phyloP scores from a whole-genome alignment of 35 echinoderm and acorn worm genomes.

The Apostichopus californicus region DNA sequence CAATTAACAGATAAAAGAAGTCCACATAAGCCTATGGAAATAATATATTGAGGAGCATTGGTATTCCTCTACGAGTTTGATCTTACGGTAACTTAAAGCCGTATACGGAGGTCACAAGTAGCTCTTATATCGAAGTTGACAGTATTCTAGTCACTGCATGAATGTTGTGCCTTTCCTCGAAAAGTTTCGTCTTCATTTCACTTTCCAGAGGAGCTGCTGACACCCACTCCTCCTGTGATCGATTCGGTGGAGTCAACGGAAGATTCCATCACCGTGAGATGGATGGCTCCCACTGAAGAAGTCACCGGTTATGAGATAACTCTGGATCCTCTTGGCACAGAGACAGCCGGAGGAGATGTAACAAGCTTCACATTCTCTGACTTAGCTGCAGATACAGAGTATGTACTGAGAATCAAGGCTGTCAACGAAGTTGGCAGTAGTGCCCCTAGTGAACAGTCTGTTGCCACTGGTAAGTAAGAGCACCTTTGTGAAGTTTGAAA shows the following conservation, averaged over 20 bases:
- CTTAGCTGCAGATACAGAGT: conserved; percentile 23
- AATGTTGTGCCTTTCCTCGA: too few relatives aligned
- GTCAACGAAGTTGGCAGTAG: conserved; percentile 14
- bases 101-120: too few relatives aligned
- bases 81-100: too few relatives aligned
- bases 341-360: background rate
- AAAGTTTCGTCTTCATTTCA: background rate
- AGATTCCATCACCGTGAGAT: conserved; percentile 30
- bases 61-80: too few relatives aligned
- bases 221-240: background rate
- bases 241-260: background rate
- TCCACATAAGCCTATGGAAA: too few relatives aligned
- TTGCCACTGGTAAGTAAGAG: conserved; percentile 24
- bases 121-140: too few relatives aligned
- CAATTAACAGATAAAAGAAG: too few relatives aligned
- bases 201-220: conserved; percentile 9
- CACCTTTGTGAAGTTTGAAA: background rate
- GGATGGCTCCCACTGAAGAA: background rate
- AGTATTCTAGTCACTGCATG: too few relatives aligned
- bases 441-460: background rate
- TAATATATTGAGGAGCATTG: too few relatives aligned
- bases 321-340: conserved; percentile 16
- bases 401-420: conserved; percentile 24
- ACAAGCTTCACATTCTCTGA: conserved; percentile 17
- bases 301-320: conserved; percentile 27